Evolutionary conservation across 2,113 vertebrate species (phyloP).

Genomic region (Aythya baeri): DNA sequence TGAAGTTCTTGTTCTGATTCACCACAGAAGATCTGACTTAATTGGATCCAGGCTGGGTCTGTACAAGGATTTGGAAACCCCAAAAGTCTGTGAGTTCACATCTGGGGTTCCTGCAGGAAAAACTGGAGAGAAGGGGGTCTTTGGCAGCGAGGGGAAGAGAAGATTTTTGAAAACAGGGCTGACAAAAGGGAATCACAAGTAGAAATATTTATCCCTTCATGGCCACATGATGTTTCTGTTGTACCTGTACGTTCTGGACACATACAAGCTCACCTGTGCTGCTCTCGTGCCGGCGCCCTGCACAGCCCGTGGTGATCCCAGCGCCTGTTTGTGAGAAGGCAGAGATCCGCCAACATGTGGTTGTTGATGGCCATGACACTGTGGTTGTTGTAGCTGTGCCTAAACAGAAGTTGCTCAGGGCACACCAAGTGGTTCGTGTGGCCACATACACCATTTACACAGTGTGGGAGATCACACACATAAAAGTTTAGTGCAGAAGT

Average conservation of each 20-base stretch:
- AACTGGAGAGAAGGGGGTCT: background rate
- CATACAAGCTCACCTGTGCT: accelerated
- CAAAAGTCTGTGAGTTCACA: background rate
- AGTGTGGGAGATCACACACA: constrained; percentile 22
- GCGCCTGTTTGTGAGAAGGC: background rate
- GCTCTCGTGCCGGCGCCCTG: background rate
- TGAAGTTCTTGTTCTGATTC: background rate
- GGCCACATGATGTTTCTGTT: background rate
- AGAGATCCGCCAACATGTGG: accelerated
- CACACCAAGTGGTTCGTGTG: background rate
- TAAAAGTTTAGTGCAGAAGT: constrained; percentile 49
- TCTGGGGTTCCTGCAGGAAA: background rate
- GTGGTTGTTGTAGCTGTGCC: background rate
- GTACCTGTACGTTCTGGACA: background rate
- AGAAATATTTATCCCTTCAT: background rate
- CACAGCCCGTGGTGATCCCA: background rate
- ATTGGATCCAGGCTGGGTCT: background rate
- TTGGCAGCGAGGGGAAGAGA: accelerated
- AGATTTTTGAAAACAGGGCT: background rate
- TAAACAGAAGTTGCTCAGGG: constrained; percentile 12
- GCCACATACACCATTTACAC: constrained; percentile 24
- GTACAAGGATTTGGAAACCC: background rate
- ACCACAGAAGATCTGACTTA: background rate
- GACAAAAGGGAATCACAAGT: background rate
- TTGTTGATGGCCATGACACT: background rate